phyloP scores from a whole-genome alignment of 2,888 invertebrate species.

The Pachymerium ferrugineum region DNA sequence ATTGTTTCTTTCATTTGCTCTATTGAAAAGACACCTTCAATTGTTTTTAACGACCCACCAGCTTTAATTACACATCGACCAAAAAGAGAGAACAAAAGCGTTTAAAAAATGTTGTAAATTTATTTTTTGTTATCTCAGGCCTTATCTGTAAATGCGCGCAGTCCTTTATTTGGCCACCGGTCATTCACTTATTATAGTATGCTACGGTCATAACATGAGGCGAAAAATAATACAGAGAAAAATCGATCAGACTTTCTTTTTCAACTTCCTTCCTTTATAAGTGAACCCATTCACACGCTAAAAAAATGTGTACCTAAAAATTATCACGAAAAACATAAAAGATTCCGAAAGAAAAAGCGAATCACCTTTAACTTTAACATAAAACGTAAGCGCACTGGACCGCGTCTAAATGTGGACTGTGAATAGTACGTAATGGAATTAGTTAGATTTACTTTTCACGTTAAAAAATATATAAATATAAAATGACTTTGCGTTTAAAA shows the following conservation, averaged over 20 bases:
- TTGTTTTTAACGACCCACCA: no score
- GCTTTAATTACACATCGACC: no score
- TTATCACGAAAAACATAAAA: not conserved
- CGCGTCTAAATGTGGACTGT: no score
- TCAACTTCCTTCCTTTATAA: constrained; percentile 16
- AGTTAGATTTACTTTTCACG: no score
- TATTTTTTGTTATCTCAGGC: not conserved
- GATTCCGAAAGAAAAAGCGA: not conserved
- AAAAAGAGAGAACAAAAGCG: not conserved
- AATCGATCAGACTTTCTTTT: constrained; percentile 9
- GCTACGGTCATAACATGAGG: not conserved
- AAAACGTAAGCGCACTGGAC: no score
- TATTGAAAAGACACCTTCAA: no score
- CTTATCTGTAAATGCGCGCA: not conserved
- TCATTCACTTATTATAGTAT: constrained; percentile 5
- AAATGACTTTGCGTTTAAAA: no score
- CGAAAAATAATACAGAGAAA: constrained; percentile 1
- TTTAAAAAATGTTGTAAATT: not conserved
- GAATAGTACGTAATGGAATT: no score
- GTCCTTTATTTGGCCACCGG: not conserved
- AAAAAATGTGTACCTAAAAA: not conserved
- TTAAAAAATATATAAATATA: no score
- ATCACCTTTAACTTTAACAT: no score
- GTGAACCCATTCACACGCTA: not conserved
- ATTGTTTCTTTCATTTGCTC: no score